Conservation (phyloP, 2,888 invertebrate species). For the Acanthacorydalis orientalis region DNA sequence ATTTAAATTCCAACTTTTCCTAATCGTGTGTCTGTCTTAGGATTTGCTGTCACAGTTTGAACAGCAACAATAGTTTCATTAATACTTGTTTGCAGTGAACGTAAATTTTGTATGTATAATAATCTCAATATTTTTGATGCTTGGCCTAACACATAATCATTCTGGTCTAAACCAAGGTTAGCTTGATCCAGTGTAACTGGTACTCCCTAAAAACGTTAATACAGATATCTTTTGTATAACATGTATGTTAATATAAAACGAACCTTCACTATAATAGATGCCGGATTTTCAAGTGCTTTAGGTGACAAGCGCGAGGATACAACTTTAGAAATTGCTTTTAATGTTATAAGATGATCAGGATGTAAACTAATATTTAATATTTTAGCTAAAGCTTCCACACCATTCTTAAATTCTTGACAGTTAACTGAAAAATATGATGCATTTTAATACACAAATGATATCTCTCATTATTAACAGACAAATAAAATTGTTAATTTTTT, state of each 20-base stretch:
- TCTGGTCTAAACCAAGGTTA: constrained; percentile 44
- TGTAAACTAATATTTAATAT: constrained; percentile 67
- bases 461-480: constrained; percentile 5
- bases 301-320: constrained; percentile 39
- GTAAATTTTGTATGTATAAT: constrained; percentile 67
- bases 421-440: constrained; percentile 68
- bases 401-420: constrained; percentile 65
- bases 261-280: constrained; percentile 29
- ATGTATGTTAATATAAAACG: background rate
- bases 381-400: constrained; percentile 62
- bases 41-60: constrained; percentile 87
- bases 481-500: too few relatives aligned
- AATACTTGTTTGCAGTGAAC: constrained; percentile 79
- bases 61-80: constrained; percentile 89
- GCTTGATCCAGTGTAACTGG: constrained; percentile 52
- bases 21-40: constrained; percentile 85
- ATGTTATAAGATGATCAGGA: constrained; percentile 57
- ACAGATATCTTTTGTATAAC: background rate
- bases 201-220: constrained; percentile 31
- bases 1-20: constrained; percentile 72
- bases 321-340: constrained; percentile 50
- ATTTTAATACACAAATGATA: too few relatives aligned
- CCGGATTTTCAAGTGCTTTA: constrained; percentile 36
- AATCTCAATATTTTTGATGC: constrained; percentile 64
- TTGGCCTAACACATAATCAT: constrained; percentile 45